Base-by-base conservation (phyloP, 1,140 invertebrate genomes). In the Heliconius melpomene region DNA sequence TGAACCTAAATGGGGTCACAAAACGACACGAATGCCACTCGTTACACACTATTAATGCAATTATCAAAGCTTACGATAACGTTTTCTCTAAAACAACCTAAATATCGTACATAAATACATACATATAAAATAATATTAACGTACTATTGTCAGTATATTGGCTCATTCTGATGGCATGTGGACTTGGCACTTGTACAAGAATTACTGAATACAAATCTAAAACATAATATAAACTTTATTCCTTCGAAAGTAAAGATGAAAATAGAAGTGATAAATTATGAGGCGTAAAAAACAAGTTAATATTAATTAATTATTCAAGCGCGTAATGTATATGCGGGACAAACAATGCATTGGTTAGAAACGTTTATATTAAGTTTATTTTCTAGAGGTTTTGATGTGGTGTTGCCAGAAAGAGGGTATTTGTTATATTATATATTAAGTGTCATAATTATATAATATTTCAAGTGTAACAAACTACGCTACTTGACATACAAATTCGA, bases 301-400 rank as follows among this genome's bases (percentile, higher is more conserved):
- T 66, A 66, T 66, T 66, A 60, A 77, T 81, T 66, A 80, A 80
- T 80, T 80, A 80, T 81, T 78, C 80, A 78, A 78, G 66, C 66
- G 74, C 38, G 46, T 75, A 75, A 52, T 71, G 73, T 70, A 72
- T 75, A 74, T 54, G 40, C 40, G 16, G 36, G 18, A 9, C 78
- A 74, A 74, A 75, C 78, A 79, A 79, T 75, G 46, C 40, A 29
- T 57, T 18, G 60, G 23, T 9, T 7, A 1, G 6, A 66, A 66
- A n/a, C 60, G 5, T 66, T 26, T 66, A 29, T 7, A n/a, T 60
- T 29, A 66, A 7, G 1, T 29, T 66, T 66, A 13, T 66, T 66
- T 16, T 13, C 50, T 20, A 52, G 50, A 5, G 50, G 7, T 7
- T 52, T 52, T 2, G 18, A 66, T 66, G n/a, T 66, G 11, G 3